phyloP scores from a whole-genome alignment of 1,140 invertebrate genomes.

The Drosophila murphyi region DNA sequence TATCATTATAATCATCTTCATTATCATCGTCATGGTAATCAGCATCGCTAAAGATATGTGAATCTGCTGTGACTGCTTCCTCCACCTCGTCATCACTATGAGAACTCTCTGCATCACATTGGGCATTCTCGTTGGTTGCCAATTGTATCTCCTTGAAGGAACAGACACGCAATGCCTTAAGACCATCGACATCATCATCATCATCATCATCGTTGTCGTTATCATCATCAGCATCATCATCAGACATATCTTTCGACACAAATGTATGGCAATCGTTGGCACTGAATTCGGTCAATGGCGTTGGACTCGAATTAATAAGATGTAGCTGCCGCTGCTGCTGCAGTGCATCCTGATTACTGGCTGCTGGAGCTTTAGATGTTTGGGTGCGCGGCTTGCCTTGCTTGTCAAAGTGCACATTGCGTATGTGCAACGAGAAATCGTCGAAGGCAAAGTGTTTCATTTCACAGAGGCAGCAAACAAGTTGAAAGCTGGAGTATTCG shows the following conservation, averaged over 20 bases:
- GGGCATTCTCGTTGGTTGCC: background rate
- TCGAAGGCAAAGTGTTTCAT: conserved; percentile 71
- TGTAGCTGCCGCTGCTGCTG: background rate
- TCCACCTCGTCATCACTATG: conserved; percentile 20
- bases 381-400: conserved; percentile 42
- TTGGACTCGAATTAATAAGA: background rate
- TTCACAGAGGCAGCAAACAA: conserved; percentile 64
- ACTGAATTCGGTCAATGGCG: background rate
- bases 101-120: background rate
- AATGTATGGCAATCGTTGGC: background rate
- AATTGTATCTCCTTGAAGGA: conserved; percentile 1
- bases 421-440: conserved; percentile 69
- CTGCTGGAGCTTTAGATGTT: background rate
- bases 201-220: background rate
- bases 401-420: conserved; percentile 61
- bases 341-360: background rate
- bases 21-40: conserved; percentile 3
- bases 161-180: background rate
- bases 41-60: conserved; percentile 1
- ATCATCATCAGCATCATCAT: conserved; percentile 2
- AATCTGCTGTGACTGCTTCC: background rate
- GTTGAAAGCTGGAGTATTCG: conserved; percentile 56
- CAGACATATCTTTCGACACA: conserved; percentile 10
- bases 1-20: conserved; percentile 8
- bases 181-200: background rate